phyloP scores from a whole-genome alignment of 2,888 invertebrate species.

The Anaspis maculata region DNA sequence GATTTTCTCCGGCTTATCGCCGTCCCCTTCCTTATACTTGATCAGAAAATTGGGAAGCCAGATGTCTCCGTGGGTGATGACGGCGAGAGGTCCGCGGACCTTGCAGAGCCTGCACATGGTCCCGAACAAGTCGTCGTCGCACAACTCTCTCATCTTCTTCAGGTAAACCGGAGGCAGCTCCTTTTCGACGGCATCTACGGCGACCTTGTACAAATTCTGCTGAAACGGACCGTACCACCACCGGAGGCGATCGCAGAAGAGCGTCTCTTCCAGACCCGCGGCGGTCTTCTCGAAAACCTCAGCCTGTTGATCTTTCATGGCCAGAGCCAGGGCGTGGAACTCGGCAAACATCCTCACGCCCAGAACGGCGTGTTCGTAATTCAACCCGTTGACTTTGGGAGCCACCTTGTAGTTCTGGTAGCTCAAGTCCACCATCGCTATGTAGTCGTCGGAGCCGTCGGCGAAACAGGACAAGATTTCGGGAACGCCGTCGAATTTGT shows the following conservation, averaged over 20 bases:
- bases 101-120: constrained; percentile 14
- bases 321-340: constrained; percentile 43
- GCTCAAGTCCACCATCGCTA: constrained; percentile 40
- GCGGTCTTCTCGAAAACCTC: constrained; percentile 28
- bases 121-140: constrained; percentile 20
- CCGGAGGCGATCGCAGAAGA: constrained; percentile 48
- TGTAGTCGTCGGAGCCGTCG: constrained; percentile 41
- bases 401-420: constrained; percentile 32
- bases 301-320: constrained; percentile 38
- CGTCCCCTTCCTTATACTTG: constrained; percentile 36
- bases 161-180: constrained; percentile 40
- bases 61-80: constrained; percentile 63
- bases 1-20: background rate
- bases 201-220: constrained; percentile 43
- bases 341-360: constrained; percentile 38
- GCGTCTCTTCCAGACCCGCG: constrained; percentile 43
- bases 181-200: constrained; percentile 55
- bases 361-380: constrained; percentile 29
- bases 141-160: constrained; percentile 17
- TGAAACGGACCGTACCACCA: constrained; percentile 52
- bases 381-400: constrained; percentile 30
- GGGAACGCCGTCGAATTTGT: no score
- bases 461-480: constrained; percentile 33
- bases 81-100: constrained; percentile 24
- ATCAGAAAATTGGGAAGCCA: constrained; percentile 70